phyloP scores from a whole-genome alignment of 2,888 invertebrate genomes.

The Trissolcus brochymenae region DNA sequence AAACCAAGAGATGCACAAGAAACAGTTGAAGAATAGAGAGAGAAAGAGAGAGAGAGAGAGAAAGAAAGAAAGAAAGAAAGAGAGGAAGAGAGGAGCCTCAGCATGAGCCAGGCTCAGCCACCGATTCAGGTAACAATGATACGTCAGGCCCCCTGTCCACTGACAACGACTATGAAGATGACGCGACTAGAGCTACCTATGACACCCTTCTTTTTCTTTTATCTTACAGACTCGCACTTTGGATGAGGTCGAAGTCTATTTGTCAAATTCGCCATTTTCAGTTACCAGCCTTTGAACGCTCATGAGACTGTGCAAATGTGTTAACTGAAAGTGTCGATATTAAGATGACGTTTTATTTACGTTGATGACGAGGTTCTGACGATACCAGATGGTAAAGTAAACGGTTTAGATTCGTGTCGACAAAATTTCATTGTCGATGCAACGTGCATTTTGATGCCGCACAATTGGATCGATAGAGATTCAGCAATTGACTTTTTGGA shows the following conservation, averaged over 20 bases:
- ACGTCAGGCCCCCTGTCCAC: conserved; percentile 48
- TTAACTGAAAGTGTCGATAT: background rate
- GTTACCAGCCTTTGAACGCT: conserved; percentile 8
- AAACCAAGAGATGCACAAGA: background rate
- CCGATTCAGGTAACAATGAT: conserved; percentile 53
- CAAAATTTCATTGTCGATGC: too few relatives aligned
- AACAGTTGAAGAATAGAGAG: background rate
- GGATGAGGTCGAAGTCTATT: conserved; percentile 15
- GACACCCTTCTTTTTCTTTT: conserved; percentile 30
- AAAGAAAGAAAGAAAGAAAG: too few relatives aligned
- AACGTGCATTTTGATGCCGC: too few relatives aligned
- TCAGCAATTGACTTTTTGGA: background rate
- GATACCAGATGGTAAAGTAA: conserved; percentile 42
- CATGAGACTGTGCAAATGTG: too few relatives aligned
- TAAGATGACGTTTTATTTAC: conserved; percentile 17
- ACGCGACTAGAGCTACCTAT: conserved; percentile 48
- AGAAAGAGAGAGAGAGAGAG: too few relatives aligned
- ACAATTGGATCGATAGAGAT: background rate
- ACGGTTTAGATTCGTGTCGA: conserved; percentile 36
- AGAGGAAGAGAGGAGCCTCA: conserved; percentile 1
- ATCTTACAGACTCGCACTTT: conserved; percentile 19
- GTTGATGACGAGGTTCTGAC: conserved; percentile 20
- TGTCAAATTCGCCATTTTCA: conserved; percentile 19
- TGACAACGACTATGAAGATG: conserved; percentile 55
- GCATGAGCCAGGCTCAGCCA: conserved; percentile 9